Base-by-base conservation (phyloP, 2,888 invertebrate species). In the Tuberolachnus salignus region DNA sequence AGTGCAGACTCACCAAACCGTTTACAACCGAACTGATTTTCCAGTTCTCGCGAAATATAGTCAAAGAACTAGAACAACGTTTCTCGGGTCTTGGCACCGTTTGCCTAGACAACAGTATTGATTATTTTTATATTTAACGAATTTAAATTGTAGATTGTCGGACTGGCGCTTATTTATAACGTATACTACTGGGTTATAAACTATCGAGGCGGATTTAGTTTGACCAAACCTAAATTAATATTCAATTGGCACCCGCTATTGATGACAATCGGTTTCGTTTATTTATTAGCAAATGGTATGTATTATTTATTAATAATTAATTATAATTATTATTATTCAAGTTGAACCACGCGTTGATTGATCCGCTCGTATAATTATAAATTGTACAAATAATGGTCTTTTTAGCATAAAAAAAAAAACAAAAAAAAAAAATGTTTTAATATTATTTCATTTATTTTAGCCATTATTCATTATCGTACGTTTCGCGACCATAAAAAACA, bases 171-270 rank as follows among this genome's bases (percentile, higher is more conserved):
- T 3, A 61, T 73, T 34, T 42, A 10, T n/a, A 21, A 0, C 51
- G 73, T 73, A 13, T 75, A 34, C 42, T 61, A 75, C 49, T 81
- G 80, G 80, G 51, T 75, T 21, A 10, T 80, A 42, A 9, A 51
- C 14, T 80, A 64, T 21, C 70, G 70, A 9, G 80, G 75, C 3
- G 80, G 80, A 23, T 80, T 80, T 34, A 66, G 80, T 51, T 46
- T 81, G 13, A 42, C 59, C 13, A 69, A 49, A 34, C 51, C 91
- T 2, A 82, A 72, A 1, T 84, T 88, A 23, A 89, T 94, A 85
- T 95, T 95, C 84, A 94, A 94, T 86, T 95, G 94, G 91, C 95
- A 95, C 87, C 95, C 95, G 1, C 86, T 95, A 4, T 88, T 94
- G 72, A 94, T 95, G 94, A 88, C 91, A 16, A 87, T 93, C 81